Conservation (phyloP, 2,888 invertebrate genomes). For the Allacma fusca region DNA sequence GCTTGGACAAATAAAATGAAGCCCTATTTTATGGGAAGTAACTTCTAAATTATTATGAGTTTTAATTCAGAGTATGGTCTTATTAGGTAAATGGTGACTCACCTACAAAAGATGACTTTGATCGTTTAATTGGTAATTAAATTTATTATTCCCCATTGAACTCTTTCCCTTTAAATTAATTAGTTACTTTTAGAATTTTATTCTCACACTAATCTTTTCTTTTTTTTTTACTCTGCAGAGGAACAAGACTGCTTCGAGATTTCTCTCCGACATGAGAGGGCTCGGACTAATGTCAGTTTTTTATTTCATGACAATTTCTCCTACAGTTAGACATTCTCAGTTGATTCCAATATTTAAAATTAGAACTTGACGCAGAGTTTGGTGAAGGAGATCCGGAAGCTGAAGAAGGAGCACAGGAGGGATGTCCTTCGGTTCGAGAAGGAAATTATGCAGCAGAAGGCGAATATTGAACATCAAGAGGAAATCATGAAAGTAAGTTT, state of each 20-base stretch:
- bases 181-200: too few species aligned
- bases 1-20: too few species aligned
- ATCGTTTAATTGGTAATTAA: constrained; percentile 16
- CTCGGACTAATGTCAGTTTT: constrained; percentile 27
- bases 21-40: too few species aligned
- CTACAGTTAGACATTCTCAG: too few species aligned
- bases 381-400: not conserved
- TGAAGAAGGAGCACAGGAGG: constrained; percentile 6
- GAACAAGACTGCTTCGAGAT: constrained; percentile 41
- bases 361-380: not conserved
- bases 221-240: constrained; percentile 17
- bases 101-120: not conserved
- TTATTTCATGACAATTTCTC: too few species aligned
- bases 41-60: too few species aligned
- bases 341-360: too few species aligned
- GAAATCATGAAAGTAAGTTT: not conserved
- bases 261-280: constrained; percentile 22
- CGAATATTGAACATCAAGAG: not conserved
- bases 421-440: constrained; percentile 16
- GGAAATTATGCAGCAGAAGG: not conserved
- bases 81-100: not conserved
- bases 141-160: too few species aligned
- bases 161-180: too few species aligned
- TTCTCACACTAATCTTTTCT: too few species aligned
- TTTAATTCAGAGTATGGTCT: too few species aligned